Percentiles rank a stretch among this genome's conserved stretches.
These are phyloP conservation scores for Parauchenoglanis ngamensis DNA, from an alignment of 2,797 vertebrate genomes.

Conservation along the genomic window DNA sequence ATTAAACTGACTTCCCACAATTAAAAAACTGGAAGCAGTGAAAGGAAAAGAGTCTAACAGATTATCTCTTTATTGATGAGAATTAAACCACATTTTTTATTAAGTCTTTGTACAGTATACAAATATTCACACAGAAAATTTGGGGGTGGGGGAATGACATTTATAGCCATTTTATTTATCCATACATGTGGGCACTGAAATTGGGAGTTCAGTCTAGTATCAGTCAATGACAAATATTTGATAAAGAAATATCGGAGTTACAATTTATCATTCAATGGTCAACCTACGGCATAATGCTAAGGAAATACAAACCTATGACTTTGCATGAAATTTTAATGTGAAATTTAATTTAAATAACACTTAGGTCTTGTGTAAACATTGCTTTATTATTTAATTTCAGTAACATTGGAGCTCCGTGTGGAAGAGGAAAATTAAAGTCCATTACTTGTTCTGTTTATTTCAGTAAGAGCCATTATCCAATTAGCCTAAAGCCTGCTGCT, in stretches of 20 bases:
- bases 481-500: slow-evolving; percentile 23
- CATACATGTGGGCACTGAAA: not conserved
- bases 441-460: slow-evolving; percentile 41
- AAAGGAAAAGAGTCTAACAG: not conserved
- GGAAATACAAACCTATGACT: not conserved
- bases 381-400: slow-evolving; percentile 5
- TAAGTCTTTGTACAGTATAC: slow-evolving; percentile 88
- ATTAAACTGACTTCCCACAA: too few species aligned
- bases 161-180: slow-evolving; percentile 42
- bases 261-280: not conserved
- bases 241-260: not conserved
- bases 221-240: not conserved
- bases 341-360: slow-evolving; percentile 6
- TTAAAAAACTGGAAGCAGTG: not conserved
- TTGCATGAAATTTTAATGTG: not conserved
- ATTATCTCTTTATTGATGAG: slow-evolving; percentile 49
- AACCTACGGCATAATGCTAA: not conserved
- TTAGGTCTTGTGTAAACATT: slow-evolving; percentile 1
- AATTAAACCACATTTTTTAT: slow-evolving; percentile 81
- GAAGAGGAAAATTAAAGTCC: slow-evolving; percentile 15
- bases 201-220: not conserved
- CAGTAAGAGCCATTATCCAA: slow-evolving; percentile 33
- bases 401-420: not conserved
- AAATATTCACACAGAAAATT: slow-evolving; percentile 88
- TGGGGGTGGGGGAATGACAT: slow-evolving; percentile 45